Evolutionary conservation across 2,797 vertebrate species (phyloP), one percentile per base, ranked within the genome.

Genomic region (Merluccius polli): DNA sequence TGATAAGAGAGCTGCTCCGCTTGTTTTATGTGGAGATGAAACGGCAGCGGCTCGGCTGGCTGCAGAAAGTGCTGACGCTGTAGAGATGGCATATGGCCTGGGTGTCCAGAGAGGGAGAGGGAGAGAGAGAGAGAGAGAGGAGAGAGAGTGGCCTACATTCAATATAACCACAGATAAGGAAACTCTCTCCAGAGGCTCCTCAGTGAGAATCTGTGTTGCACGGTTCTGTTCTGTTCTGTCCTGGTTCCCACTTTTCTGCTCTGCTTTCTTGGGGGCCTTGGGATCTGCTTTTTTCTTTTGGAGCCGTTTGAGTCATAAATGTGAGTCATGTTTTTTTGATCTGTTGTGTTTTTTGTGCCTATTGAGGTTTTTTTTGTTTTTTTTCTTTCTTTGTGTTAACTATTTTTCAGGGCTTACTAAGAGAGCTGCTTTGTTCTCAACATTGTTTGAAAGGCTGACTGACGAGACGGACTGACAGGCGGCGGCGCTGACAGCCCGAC

Each of bases 21-120:
- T 8, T 29, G 27, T 29, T 65, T 65, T 29, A 24, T 12, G 8
- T 24, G 27, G 63, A 65, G 63, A 29, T 29, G 63, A 29, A 65
- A 65, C 27, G 63, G 63, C 63, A 24, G 63, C 8, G 63, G n/a
- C 27, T 13, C 8, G 63, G n/a, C 27, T 13, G 63, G 63, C 63
- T 65, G 63, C 63, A 10, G 63, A 65, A 65, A 27, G 44, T 65
- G 63, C 63, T 65, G 63, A 65, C 63, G n/a, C n/a, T 65, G 59
- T 65, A 9, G 59, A 65, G 41, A 16, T 24, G n/a, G 59, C 41
- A 15, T 65, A 24, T 29, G 24, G n/a, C 24, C 59, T n/a, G 59
- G n/a, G n/a, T 4, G n/a, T 6, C 6, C n/a, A 29, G 24, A 27
- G 63, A 65, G 63, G 10, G 63, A 29, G 63, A 65, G n/a, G 27